These are phyloP conservation scores for Epistrophella euchroma DNA, from an alignment of 2,888 invertebrate species.

Conservation along the genomic window DNA sequence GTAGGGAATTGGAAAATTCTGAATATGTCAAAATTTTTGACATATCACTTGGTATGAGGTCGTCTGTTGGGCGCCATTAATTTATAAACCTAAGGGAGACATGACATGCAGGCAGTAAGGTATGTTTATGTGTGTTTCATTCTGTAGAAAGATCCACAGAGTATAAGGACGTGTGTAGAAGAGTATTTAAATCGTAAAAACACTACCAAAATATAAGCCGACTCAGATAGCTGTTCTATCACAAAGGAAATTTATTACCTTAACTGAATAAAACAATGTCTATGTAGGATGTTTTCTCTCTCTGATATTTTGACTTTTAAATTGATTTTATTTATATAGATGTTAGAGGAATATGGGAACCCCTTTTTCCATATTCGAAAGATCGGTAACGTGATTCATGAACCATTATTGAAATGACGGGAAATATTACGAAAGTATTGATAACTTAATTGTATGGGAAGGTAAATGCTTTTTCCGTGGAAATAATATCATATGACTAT, in stretches of 20 bases:
- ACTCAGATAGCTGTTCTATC: constrained; percentile 3
- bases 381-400: background rate
- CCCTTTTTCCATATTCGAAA: background rate
- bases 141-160: background rate
- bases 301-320: background rate
- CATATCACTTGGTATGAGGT: constrained; percentile 51
- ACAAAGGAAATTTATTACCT: constrained; percentile 46
- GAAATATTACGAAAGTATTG: too few relatives aligned
- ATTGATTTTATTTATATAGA: background rate
- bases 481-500: too few relatives aligned
- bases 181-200: constrained; percentile 50
- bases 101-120: constrained; percentile 15
- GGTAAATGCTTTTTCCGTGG: too few relatives aligned
- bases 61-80: constrained; percentile 59
- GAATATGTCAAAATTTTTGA: constrained; percentile 56
- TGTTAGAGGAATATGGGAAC: background rate
- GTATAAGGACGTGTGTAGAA: constrained; percentile 15
- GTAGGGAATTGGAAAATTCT: constrained; percentile 47
- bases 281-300: background rate
- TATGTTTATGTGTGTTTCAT: background rate
- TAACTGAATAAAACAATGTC: background rate
- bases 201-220: constrained; percentile 8
- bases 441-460: too few relatives aligned
- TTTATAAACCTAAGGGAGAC: constrained; percentile 31
- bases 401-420: background rate